Conservation (phyloP, 2,888 invertebrate species). For the Agrotis puta region DNA sequence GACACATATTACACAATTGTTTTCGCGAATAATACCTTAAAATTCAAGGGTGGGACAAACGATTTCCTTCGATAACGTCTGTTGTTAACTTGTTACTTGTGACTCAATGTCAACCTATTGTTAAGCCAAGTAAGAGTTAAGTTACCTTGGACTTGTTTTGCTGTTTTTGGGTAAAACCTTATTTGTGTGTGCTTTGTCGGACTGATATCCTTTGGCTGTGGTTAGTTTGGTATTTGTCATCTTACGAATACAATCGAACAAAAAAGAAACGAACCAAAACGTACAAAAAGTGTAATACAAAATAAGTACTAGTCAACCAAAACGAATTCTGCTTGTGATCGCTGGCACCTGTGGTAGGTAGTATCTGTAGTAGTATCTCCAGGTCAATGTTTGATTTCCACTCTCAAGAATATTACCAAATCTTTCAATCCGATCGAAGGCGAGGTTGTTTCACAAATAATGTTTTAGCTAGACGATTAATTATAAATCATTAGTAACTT, state of each 20-base stretch:
- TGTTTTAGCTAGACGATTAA: neutral
- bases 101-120: constrained; percentile 78
- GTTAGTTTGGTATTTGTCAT: neutral
- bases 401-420: constrained; percentile 5
- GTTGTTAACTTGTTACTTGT: constrained; percentile 50
- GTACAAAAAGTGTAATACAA: no score
- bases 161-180: constrained; percentile 44
- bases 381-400: constrained; percentile 11
- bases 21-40: constrained; percentile 53
- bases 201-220: constrained; percentile 12
- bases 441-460: neutral
- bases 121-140: constrained; percentile 72
- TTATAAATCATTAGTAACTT: constrained; percentile 26
- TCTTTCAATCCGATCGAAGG: constrained; percentile 7
- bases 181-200: constrained; percentile 19
- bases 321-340: no score
- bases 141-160: constrained; percentile 72
- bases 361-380: no score
- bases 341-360: no score
- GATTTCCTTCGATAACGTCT: constrained; percentile 68
- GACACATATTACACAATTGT: constrained; percentile 57
- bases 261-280: no score
- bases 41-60: constrained; percentile 63
- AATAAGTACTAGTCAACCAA: no score
- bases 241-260: neutral